A percentile compares a stretch with the other conserved stretches of the same genome.
These are phyloP conservation scores for Xestia ashworthii DNA, from an alignment of 2,888 invertebrate species.

Conservation along the genomic window DNA sequence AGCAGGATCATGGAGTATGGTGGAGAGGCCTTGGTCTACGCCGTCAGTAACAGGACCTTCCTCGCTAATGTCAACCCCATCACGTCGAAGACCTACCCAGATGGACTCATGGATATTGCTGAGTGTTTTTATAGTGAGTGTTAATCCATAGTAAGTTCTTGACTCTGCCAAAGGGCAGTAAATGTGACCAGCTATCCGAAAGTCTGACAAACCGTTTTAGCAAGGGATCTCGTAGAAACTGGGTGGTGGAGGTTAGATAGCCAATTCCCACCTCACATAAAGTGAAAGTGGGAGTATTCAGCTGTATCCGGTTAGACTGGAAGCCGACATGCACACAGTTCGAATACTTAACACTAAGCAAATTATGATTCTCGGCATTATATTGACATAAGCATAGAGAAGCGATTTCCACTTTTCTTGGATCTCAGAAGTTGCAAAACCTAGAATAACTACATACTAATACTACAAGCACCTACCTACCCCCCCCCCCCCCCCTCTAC, in stretches of 20 bases:
- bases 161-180: neutral
- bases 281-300: neutral
- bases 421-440: neutral
- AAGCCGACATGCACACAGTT: neutral
- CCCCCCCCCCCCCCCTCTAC: too few species aligned
- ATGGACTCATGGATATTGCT: conserved; percentile 90
- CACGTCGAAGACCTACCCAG: conserved; percentile 88
- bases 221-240: neutral
- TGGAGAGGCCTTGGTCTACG: conserved; percentile 91
- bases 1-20: conserved; percentile 82
- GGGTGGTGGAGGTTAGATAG: neutral
- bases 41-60: conserved; percentile 91
- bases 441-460: neutral
- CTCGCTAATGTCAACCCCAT: conserved; percentile 85
- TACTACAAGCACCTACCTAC: too few species aligned
- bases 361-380: neutral
- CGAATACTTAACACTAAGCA: too few species aligned
- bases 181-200: neutral
- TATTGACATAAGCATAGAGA: neutral
- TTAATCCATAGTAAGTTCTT: neutral
- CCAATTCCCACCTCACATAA: neutral
- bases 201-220: neutral
- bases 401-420: neutral
- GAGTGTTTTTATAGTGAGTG: conserved; percentile 93
- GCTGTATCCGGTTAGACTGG: neutral